A percentile compares a stretch with the other conserved stretches of the same genome.
Evolutionary conservation across 2,113 vertebrate species (phyloP).

Genomic region (Irena cyanogastra): DNA sequence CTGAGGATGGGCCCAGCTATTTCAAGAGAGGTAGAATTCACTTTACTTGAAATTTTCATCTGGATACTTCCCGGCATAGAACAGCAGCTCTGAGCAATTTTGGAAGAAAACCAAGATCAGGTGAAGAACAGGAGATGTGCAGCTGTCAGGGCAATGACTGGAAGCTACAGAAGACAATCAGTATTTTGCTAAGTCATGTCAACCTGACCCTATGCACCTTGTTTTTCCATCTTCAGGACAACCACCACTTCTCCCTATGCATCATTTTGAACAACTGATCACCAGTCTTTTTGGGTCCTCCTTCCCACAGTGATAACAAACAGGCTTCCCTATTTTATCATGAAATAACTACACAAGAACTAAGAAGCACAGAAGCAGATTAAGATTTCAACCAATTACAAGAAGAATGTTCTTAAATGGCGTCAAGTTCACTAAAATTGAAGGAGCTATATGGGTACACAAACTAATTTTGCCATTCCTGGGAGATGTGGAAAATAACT

Average conservation of each 20-base stretch:
- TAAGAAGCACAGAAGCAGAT: neutral
- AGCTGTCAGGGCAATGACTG: neutral
- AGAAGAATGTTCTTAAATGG: neutral
- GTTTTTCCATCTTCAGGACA: neutral
- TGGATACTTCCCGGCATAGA: neutral
- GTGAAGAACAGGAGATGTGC: neutral
- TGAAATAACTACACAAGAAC: neutral
- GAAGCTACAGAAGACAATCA: neutral
- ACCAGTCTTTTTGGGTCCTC: neutral
- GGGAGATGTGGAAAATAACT: neutral
- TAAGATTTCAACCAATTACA: neutral
- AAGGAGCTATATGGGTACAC: neutral
- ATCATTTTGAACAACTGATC: neutral
- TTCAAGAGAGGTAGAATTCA: neutral
- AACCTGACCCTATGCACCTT: neutral
- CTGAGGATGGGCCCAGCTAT: neutral
- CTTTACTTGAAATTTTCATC: neutral
- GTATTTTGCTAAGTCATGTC: neutral
- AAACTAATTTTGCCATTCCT: neutral
- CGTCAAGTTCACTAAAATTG: neutral
- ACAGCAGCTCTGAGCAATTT: neutral
- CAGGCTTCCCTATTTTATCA: neutral
- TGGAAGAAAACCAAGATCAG: neutral
- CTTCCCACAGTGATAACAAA: neutral
- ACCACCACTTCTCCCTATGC: neutral